Conservation (phyloP, 2,797 vertebrate species). For the Liasis olivaceus region DNA sequence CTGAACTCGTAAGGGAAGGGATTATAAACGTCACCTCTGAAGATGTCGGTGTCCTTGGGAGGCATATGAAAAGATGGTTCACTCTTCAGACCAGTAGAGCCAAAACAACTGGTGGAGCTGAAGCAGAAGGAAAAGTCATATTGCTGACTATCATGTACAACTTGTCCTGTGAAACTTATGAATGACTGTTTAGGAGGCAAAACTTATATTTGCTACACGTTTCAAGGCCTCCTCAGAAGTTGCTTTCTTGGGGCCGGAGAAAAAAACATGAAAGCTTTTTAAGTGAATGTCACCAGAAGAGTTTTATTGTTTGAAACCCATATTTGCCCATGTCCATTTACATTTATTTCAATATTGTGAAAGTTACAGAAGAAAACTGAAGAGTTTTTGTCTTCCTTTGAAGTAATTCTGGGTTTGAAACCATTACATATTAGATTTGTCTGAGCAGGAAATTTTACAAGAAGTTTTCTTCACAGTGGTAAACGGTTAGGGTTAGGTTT, state of each 20-base stretch:
- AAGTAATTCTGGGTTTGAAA: not conserved
- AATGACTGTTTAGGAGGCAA: not conserved
- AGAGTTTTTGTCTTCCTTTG: not conserved
- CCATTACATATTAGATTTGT: not conserved
- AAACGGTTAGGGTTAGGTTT: not conserved
- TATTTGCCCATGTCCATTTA: not conserved
- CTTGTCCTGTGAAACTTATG: not conserved
- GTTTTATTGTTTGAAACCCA: not conserved
- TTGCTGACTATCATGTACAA: not conserved
- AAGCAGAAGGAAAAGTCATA: conserved; percentile 37
- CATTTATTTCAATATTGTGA: not conserved
- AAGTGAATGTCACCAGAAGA: not conserved
- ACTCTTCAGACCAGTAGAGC: conserved; percentile 60
- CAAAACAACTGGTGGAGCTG: conserved; percentile 92
- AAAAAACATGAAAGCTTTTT: not conserved
- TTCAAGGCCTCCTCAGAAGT: not conserved
- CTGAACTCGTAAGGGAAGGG: conserved; percentile 88
- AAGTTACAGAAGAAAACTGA: not conserved
- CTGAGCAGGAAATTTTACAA: too few species aligned
- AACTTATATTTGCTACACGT: not conserved
- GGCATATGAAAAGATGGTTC: not conserved
- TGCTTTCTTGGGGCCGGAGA: too few species aligned
- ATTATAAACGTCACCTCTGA: conserved; percentile 83
- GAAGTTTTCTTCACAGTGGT: not conserved
- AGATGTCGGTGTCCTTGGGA: conserved; percentile 65